Percentiles rank a stretch among this genome's conserved stretches.
Evolutionary conservation across 2,888 invertebrate genomes (phyloP).

Genomic region (Cataglyphis albicans): DNA sequence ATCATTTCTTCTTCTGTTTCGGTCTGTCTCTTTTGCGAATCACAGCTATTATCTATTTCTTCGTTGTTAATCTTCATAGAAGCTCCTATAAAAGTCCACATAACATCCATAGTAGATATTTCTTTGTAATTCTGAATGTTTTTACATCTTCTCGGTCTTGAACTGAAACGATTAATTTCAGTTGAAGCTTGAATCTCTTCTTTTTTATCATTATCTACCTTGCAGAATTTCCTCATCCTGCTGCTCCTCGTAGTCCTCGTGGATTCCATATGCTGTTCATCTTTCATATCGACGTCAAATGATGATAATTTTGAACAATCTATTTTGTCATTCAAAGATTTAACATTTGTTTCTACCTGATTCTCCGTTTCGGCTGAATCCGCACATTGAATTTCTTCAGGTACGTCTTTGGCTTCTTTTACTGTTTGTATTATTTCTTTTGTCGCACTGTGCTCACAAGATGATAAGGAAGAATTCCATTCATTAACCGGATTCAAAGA

Average conservation of each 20-base stretch:
- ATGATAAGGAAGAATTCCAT: not conserved
- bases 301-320: not conserved
- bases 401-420: constrained; percentile 4
- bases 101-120: not conserved
- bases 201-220: constrained; percentile 16
- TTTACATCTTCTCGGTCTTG: constrained; percentile 58
- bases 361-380: not conserved
- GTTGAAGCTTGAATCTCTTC: constrained; percentile 17
- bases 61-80: constrained; percentile 4
- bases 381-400: constrained; percentile 11
- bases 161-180: constrained; percentile 37
- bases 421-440: constrained; percentile 26
- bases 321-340: not conserved
- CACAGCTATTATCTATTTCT: constrained; percentile 31
- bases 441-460: not conserved
- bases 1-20: constrained; percentile 3
- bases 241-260: constrained; percentile 13
- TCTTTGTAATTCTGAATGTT: constrained; percentile 42
- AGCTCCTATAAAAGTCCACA: constrained; percentile 8
- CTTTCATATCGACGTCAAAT: not conserved
- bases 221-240: not conserved
- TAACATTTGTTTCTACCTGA: not conserved
- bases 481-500: not conserved
- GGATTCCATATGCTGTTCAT: not conserved
- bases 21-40: not conserved